Base-by-base conservation (phyloP, 2,888 invertebrate genomes). In the Drosophila eohydei region DNA sequence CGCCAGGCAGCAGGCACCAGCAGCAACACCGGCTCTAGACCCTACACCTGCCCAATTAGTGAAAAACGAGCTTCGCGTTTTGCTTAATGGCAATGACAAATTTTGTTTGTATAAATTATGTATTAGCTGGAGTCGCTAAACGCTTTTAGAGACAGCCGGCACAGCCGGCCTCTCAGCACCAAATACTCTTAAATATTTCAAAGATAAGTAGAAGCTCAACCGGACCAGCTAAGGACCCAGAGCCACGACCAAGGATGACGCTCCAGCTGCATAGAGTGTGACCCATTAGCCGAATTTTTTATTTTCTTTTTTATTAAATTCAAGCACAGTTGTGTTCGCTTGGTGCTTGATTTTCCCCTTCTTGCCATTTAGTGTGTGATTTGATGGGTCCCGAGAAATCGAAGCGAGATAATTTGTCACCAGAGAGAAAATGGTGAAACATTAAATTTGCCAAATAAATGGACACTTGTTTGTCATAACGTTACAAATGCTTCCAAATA, bases 381-480 rank as follows among this genome's bases (percentile, higher is more conserved):
- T 68, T 77, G 78, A 77, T 78, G 76, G 74, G 61, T 67, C 69
- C 80, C 67, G 71, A 78, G 84, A 81, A 86, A 86, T 86, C 86
- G 89, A 86, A 86, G 85, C 84, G 80, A 68, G 62, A 89, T 82
- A 86, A 86, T 86, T 86, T 86, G 86, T 86, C 86, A 86, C 80
- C 71, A 71, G 75, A 70, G 74, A 68, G 65, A 77, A 84, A 87
- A 89, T 86, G 86, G 89, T 89, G 78, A 81, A 81, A 87, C 86
- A 86, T 86, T 87, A 86, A 86, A 86, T 86, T 86, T 89, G 82
- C 82, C 86, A 86, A 86, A 86, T 86, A 86, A 89, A 86, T 86
- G 89, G 86, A 89, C 89, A 86, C 86, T 86, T 86, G 86, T 86
- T 86, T 86, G 86, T 86, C 89, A 86, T 86, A 86, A 86, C 88